A percentile compares a stretch with the other conserved stretches of the same genome.
phyloP scores from a whole-genome alignment of 2,888 invertebrate species.

The Dynastes hyllus region DNA sequence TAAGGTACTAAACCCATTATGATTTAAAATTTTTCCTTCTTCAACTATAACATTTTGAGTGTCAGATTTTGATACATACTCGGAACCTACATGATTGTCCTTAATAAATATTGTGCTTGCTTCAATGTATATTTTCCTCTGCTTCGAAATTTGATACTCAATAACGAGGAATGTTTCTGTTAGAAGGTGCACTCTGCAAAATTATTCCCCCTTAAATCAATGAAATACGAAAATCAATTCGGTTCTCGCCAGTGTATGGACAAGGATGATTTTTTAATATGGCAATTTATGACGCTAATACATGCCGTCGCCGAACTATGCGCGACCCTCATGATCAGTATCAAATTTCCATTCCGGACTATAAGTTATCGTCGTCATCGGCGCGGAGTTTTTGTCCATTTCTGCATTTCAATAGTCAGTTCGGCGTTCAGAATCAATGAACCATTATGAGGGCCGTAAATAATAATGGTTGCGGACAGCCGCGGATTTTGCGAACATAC shows the following conservation, averaged over 20 bases:
- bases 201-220: not conserved
- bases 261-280: constrained; percentile 25
- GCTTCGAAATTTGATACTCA: too few relatives aligned
- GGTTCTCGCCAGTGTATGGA: not conserved
- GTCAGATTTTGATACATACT: too few relatives aligned
- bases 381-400: constrained; percentile 49
- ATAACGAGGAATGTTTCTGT: too few relatives aligned
- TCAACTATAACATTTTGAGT: too few relatives aligned
- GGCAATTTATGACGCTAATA: constrained; percentile 32
- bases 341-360: constrained; percentile 64
- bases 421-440: constrained; percentile 67
- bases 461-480: constrained; percentile 66
- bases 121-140: too few relatives aligned
- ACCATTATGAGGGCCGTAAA: constrained; percentile 70
- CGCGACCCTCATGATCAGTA: constrained; percentile 62
- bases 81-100: too few relatives aligned
- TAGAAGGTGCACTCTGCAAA: not conserved
- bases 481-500: constrained; percentile 65
- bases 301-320: constrained; percentile 49
- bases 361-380: constrained; percentile 63
- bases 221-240: constrained; percentile 1
- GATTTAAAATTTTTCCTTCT: too few relatives aligned
- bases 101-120: too few relatives aligned
- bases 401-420: constrained; percentile 66
- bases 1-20: too few relatives aligned